Conservation (phyloP, 2,797 vertebrate genomes). For the Manis pentadactyla region DNA sequence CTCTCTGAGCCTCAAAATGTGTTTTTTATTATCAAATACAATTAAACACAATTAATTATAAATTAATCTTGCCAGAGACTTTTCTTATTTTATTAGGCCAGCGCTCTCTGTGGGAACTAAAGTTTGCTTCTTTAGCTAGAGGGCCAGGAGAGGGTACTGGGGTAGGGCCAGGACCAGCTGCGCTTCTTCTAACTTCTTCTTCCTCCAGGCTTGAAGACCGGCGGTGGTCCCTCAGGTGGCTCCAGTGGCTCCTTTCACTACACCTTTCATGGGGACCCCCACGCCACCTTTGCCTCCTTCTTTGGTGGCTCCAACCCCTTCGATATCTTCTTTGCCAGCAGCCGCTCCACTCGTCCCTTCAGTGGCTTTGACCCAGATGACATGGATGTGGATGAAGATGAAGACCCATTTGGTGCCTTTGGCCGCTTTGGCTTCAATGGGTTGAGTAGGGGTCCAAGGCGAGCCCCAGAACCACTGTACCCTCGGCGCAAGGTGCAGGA, state of each 20-base stretch:
- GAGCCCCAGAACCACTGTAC: constrained; percentile 91
- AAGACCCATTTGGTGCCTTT: constrained; percentile 95
- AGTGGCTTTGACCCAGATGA: constrained; percentile 94
- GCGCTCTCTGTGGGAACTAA: background rate
- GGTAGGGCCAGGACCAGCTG: background rate
- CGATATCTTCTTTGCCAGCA: constrained; percentile 97
- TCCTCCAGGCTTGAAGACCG: constrained; percentile 95
- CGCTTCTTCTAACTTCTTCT: constrained; percentile 65
- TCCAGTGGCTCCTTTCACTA: constrained; percentile 96
- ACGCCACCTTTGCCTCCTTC: constrained; percentile 98
- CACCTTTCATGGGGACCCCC: constrained; percentile 98
- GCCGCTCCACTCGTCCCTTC: constrained; percentile 91
- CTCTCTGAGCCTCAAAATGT: constrained; percentile 31
- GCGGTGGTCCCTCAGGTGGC: constrained; percentile 93
- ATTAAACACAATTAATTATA: background rate
- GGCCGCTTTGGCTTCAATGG: constrained; percentile 94
- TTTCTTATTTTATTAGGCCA: constrained; percentile 6
- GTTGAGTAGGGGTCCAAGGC: constrained; percentile 92
- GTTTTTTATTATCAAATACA: background rate
- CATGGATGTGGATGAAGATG: constrained; percentile 94
- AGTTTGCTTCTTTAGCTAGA: background rate
- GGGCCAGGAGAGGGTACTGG: background rate
- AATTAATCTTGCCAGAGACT: constrained; percentile 37
- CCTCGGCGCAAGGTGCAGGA: constrained; percentile 94
- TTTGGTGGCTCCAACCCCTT: constrained; percentile 99